phyloP scores from a whole-genome alignment of 2,113 vertebrate genomes.

The Serilophus lunatus region DNA sequence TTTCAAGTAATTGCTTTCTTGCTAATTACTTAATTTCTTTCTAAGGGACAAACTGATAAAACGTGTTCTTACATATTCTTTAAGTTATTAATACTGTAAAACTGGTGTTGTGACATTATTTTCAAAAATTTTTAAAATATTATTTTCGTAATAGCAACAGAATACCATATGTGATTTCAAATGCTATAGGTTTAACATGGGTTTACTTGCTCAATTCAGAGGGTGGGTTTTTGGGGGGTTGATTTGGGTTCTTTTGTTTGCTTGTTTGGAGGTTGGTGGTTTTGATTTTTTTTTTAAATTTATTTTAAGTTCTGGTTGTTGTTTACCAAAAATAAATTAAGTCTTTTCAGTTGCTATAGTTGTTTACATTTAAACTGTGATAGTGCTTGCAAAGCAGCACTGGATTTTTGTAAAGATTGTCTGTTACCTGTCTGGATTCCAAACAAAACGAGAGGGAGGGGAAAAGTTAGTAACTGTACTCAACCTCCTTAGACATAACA shows the following conservation, averaged over 20 bases:
- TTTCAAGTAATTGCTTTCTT: constrained; percentile 34
- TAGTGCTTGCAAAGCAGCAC: neutral
- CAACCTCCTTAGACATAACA: constrained; percentile 38
- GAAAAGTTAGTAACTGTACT: constrained; percentile 2
- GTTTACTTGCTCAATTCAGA: neutral
- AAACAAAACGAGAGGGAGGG: constrained; percentile 16
- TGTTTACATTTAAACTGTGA: neutral
- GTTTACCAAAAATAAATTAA: neutral
- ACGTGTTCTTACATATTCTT: neutral
- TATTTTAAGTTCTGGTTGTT: neutral
- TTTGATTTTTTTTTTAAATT: neutral
- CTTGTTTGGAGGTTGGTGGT: neutral
- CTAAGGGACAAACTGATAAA: constrained; percentile 7
- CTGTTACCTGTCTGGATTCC: constrained; percentile 54
- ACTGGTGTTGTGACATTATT: neutral
- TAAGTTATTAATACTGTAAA: constrained; percentile 25
- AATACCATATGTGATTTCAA: neutral
- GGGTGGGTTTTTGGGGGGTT: neutral
- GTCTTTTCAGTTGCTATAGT: neutral
- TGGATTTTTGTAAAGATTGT: constrained; percentile 26
- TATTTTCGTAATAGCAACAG: neutral
- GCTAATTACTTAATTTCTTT: constrained; percentile 42
- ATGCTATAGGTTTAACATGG: neutral
- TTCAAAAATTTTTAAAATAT: neutral
- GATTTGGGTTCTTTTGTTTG: neutral